These are phyloP conservation scores for Melanophora roralis DNA, from an alignment of 2,888 invertebrate genomes.

Conservation along the genomic window DNA sequence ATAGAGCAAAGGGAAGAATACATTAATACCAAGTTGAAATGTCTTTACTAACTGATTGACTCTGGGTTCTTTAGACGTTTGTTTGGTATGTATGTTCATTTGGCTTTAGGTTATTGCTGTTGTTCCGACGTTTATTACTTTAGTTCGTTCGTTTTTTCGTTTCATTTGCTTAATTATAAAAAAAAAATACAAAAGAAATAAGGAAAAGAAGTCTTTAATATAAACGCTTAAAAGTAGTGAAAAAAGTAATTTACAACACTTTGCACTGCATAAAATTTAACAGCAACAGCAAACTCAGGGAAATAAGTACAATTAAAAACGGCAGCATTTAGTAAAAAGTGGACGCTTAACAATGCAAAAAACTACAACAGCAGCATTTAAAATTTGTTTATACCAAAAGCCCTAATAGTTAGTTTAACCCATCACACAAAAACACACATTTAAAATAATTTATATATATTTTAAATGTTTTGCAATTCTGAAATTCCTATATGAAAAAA, in stretches of 20 bases:
- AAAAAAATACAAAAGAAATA: neutral
- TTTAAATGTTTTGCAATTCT: too few species aligned
- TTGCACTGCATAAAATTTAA: conserved; percentile 60
- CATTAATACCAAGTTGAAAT: neutral
- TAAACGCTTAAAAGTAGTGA: conserved; percentile 57
- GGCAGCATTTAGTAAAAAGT: conserved; percentile 56
- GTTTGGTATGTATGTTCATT: conserved; percentile 6
- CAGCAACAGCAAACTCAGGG: conserved; percentile 7
- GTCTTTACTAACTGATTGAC: neutral
- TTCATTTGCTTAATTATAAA: conserved; percentile 40
- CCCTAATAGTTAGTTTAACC: too few species aligned
- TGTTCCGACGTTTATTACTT: conserved; percentile 3
- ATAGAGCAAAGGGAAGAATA: neutral
- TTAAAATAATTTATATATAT: too few species aligned
- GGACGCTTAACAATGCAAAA: conserved; percentile 47
- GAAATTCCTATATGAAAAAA: too few species aligned
- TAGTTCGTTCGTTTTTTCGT: conserved; percentile 37
- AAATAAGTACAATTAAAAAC: conserved; percentile 42
- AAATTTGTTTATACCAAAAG: conserved; percentile 30
- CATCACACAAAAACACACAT: too few species aligned
- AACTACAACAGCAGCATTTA: conserved; percentile 31
- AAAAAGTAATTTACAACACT: conserved; percentile 65
- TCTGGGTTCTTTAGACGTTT: conserved; percentile 18
- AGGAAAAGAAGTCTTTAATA: conserved; percentile 36
- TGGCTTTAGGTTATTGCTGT: neutral